A percentile compares a stretch with the other conserved stretches of the same genome.
These are phyloP conservation scores for Oasisia sp. DNA, from an alignment of 2,888 invertebrate species.

Conservation along the genomic window DNA sequence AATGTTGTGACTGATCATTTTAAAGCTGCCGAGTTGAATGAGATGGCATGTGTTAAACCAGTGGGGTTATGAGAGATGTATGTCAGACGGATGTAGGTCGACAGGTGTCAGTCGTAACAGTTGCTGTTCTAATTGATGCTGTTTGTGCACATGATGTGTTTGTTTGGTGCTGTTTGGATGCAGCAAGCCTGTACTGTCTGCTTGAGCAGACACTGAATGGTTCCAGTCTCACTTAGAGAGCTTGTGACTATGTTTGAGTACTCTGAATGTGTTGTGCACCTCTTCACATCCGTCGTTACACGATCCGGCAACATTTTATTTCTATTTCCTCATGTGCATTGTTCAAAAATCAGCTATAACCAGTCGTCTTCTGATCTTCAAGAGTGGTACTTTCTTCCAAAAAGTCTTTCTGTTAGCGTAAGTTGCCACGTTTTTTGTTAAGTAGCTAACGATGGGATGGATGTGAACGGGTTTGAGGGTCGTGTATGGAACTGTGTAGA, in stretches of 20 bases:
- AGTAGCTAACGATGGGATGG: background rate
- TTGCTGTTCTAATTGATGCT: background rate
- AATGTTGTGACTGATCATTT: background rate
- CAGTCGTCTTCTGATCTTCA: background rate
- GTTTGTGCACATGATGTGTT: background rate
- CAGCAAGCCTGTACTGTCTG: background rate
- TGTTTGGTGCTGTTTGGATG: background rate
- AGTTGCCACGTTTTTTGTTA: background rate
- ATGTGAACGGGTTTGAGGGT: constrained; percentile 17
- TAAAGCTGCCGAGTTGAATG: background rate
- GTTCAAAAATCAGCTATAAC: background rate
- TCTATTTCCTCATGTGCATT: background rate
- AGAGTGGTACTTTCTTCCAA: background rate
- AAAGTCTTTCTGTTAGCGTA: background rate
- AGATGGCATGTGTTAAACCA: background rate
- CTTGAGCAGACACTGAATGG: background rate
- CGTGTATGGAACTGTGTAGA: background rate
- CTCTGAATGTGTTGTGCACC: background rate
- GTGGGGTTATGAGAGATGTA: background rate
- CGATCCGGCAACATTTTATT: background rate
- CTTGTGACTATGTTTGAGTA: background rate
- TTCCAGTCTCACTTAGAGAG: background rate
- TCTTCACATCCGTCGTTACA: background rate
- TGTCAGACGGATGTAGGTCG: background rate
- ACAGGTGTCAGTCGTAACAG: background rate